Percentiles rank a stretch among this genome's conserved stretches.
Evolutionary conservation across 1,140 invertebrate genomes (phyloP).

Genomic region (Pogonomyrmex barbatus): DNA sequence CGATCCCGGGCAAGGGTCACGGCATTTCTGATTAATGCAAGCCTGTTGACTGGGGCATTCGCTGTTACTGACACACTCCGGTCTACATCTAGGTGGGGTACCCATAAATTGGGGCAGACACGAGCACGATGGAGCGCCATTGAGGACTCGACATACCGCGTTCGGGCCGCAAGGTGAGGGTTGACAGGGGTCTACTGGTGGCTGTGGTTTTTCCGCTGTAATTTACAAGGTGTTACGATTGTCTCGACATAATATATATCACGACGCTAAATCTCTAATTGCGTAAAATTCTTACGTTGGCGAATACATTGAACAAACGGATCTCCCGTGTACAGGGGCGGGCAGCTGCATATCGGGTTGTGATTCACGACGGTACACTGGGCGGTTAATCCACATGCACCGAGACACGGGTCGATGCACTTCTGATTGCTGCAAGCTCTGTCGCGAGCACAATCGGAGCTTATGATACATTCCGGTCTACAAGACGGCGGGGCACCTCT

Average conservation of each 20-base stretch:
- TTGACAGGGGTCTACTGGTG: constrained; percentile 85
- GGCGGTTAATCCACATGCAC: constrained; percentile 89
- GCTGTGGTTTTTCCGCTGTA: constrained; percentile 71
- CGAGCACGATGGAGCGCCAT: constrained; percentile 86
- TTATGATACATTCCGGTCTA: constrained; percentile 90
- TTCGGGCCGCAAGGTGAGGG: constrained; percentile 88
- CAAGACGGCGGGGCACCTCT: constrained; percentile 90
- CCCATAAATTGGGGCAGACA: constrained; percentile 86
- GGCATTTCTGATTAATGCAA: constrained; percentile 87
- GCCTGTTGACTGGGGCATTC: constrained; percentile 86
- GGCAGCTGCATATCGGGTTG: constrained; percentile 89
- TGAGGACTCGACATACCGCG: constrained; percentile 85
- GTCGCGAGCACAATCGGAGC: constrained; percentile 89
- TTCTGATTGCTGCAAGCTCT: constrained; percentile 90
- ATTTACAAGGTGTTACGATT: constrained; percentile 21
- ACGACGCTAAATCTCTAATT: not conserved
- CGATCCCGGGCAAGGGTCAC: constrained; percentile 86
- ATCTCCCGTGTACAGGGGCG: constrained; percentile 87
- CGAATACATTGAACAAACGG: constrained; percentile 87
- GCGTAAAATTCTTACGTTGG: constrained; percentile 81
- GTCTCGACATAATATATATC: not conserved
- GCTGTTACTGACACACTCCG: constrained; percentile 86
- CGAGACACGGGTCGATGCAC: constrained; percentile 90
- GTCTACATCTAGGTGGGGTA: constrained; percentile 84
- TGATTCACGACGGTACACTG: constrained; percentile 89